These are phyloP conservation scores for Seriola rivoliana DNA, from an alignment of 2,113 vertebrate genomes.

Conservation along the genomic window DNA sequence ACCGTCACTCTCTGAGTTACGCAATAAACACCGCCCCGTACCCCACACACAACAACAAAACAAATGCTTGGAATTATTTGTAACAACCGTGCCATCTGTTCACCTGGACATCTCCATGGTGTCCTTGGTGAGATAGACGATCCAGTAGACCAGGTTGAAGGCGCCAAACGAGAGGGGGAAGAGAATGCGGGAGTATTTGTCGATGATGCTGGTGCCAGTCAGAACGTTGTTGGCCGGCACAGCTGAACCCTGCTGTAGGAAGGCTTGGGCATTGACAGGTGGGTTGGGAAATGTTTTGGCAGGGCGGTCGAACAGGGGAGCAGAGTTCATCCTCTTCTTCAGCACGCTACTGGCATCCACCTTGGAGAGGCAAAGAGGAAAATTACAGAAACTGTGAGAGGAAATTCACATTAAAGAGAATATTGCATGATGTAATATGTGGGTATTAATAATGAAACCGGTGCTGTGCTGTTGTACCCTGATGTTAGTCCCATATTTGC, in stretches of 20 bases:
- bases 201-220: constrained; percentile 94
- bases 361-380: constrained; percentile 64
- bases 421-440: constrained; percentile 8
- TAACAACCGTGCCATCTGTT: constrained; percentile 51
- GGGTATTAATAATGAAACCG: constrained; percentile 43
- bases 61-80: constrained; percentile 11
- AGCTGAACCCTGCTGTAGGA: constrained; percentile 81
- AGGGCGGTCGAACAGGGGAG: constrained; percentile 82
- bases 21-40: background rate
- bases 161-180: constrained; percentile 96
- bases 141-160: constrained; percentile 97
- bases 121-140: constrained; percentile 97
- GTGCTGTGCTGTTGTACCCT: constrained; percentile 3
- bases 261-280: constrained; percentile 79
- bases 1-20: background rate
- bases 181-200: constrained; percentile 96
- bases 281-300: constrained; percentile 83
- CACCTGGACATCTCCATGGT: constrained; percentile 92
- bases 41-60: constrained; percentile 1
- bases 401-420: constrained; percentile 33
- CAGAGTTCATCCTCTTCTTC: constrained; percentile 92
- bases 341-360: constrained; percentile 88
- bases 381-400: background rate
- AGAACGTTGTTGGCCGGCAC: constrained; percentile 76
- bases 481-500: constrained; percentile 17